These are phyloP conservation scores for Coccyzus lansbergi DNA, from an alignment of 2,797 vertebrate species.

Conservation along the genomic window DNA sequence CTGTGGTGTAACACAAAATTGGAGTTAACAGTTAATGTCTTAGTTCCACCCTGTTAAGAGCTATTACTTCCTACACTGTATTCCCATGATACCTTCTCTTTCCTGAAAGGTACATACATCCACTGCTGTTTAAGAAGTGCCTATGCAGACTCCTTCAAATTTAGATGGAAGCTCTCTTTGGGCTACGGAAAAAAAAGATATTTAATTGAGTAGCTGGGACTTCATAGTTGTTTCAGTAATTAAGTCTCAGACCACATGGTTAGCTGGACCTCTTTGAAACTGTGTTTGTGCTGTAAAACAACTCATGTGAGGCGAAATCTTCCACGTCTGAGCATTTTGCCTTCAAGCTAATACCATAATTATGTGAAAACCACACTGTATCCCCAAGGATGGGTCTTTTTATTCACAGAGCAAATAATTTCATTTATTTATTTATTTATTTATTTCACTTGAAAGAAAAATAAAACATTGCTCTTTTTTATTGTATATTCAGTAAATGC, in stretches of 20 bases:
- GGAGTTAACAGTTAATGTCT: slow-evolving; percentile 21
- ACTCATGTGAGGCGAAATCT: not conserved
- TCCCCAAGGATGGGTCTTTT: not conserved
- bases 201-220: not conserved
- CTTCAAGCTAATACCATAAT: not conserved
- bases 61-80: not conserved
- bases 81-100: not conserved
- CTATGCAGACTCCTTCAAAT: not conserved
- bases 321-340: not conserved
- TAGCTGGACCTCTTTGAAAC: not conserved
- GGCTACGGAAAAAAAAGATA: not conserved
- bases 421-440: not conserved
- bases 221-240: not conserved
- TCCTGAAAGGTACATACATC: not conserved
- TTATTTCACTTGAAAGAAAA: not conserved
- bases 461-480: not conserved
- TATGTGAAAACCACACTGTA: not conserved
- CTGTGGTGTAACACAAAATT: not conserved
- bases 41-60: not conserved
- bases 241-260: not conserved
- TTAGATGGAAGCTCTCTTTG: not conserved
- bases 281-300: slow-evolving; percentile 3
- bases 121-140: not conserved
- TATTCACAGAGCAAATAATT: not conserved
- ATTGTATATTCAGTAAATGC: not conserved